Evolutionary conservation across 2,113 vertebrate species (phyloP).

Genomic region (Chitala chitala): DNA sequence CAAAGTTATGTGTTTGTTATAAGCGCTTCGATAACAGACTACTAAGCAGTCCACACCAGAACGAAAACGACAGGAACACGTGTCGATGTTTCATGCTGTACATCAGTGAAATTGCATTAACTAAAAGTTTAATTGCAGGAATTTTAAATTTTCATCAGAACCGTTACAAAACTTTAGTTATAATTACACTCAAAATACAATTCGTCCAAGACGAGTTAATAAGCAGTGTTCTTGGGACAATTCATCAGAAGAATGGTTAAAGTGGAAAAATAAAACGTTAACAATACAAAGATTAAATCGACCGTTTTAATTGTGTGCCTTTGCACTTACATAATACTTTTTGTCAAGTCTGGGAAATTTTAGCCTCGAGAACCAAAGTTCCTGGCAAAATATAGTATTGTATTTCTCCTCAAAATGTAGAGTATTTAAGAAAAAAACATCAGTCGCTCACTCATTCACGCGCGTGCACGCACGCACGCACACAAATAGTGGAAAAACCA

Average conservation of each 20-base stretch:
- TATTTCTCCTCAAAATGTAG: too few species aligned
- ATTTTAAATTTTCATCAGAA: background rate
- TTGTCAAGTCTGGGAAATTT: background rate
- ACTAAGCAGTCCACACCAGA: background rate
- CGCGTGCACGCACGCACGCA: too few species aligned
- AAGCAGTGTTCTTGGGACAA: background rate
- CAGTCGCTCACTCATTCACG: too few species aligned
- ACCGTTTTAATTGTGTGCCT: background rate
- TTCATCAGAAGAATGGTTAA: background rate
- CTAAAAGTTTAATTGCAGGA: background rate
- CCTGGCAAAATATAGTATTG: too few species aligned
- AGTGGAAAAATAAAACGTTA: background rate
- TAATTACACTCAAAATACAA: conserved; percentile 3
- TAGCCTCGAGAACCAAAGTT: too few species aligned
- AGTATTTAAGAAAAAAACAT: too few species aligned
- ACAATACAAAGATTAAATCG: background rate
- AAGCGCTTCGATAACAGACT: background rate
- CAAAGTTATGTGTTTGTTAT: conserved; percentile 11
- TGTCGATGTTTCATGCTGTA: conserved; percentile 3
- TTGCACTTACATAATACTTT: background rate
- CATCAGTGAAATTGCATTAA: conserved; percentile 7
- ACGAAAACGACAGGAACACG: conserved; percentile 2
- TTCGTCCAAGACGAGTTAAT: conserved; percentile 1
- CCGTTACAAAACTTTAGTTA: too few species aligned
- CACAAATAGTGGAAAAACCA: too few species aligned